phyloP scores from a whole-genome alignment of 2,888 invertebrate species.

The Chrysolina americana region DNA sequence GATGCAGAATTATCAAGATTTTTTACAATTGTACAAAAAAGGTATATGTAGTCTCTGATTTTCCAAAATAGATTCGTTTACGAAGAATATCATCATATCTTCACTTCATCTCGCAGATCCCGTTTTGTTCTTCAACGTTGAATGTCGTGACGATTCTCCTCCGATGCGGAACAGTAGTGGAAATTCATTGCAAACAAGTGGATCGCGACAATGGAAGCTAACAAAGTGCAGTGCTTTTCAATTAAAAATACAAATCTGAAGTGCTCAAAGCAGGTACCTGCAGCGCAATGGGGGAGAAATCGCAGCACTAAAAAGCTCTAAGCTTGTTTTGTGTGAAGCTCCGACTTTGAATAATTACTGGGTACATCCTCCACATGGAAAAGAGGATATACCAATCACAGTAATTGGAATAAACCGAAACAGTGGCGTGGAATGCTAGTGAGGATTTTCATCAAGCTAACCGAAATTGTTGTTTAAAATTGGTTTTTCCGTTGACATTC shows the following conservation, averaged over 20 bases:
- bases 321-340: slow-evolving; percentile 47
- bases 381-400: slow-evolving; percentile 58
- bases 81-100: no score
- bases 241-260: slow-evolving; percentile 53
- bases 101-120: no score
- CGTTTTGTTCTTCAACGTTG: no score
- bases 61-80: no score
- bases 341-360: slow-evolving; percentile 51
- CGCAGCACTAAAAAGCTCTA: slow-evolving; percentile 44
- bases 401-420: slow-evolving; percentile 57
- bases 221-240: slow-evolving; percentile 44
- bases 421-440: slow-evolving; percentile 26
- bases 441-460: neutral
- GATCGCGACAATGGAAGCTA: neutral
- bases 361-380: slow-evolving; percentile 48
- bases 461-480: no score
- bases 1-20: no score
- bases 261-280: slow-evolving; percentile 45
- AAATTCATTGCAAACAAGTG: neutral
- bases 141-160: no score
- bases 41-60: no score
- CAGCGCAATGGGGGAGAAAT: slow-evolving; percentile 47
- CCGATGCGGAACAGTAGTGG: neutral
- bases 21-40: no score
- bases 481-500: no score